These are phyloP conservation scores for Ophion ventricosus DNA, from an alignment of 2,888 invertebrate genomes.

Conservation along the genomic window DNA sequence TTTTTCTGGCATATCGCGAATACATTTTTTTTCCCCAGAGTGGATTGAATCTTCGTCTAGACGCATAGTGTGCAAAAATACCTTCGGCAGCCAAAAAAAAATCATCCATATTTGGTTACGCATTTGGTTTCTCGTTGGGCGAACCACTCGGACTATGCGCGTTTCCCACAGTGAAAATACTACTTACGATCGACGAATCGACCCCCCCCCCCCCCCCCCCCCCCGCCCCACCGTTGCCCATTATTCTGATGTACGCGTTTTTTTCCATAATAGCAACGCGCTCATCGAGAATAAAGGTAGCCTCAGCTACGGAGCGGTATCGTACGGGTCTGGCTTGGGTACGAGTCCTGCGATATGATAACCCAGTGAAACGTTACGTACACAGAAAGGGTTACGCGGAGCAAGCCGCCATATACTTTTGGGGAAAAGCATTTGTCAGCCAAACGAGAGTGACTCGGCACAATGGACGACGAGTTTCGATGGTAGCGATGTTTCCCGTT, in stretches of 20 bases:
- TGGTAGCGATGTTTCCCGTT: slow-evolving; percentile 52
- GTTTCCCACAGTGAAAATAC: slow-evolving; percentile 43
- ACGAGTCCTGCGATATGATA: slow-evolving; percentile 41
- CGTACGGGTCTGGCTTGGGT: slow-evolving; percentile 35
- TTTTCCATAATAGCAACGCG: slow-evolving; percentile 55
- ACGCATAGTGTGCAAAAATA: background rate
- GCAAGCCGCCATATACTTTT: slow-evolving; percentile 10
- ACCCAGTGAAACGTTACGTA: slow-evolving; percentile 41
- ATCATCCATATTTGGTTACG: background rate
- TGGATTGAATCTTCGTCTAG: background rate
- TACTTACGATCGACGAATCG: slow-evolving; percentile 54
- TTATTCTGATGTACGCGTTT: slow-evolving; percentile 59
- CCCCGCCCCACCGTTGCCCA: too few species aligned
- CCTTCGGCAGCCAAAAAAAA: background rate
- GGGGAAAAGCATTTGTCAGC: slow-evolving; percentile 70
- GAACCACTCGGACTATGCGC: slow-evolving; percentile 43
- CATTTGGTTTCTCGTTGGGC: slow-evolving; percentile 29
- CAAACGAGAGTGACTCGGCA: slow-evolving; percentile 66
- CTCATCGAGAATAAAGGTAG: slow-evolving; percentile 61
- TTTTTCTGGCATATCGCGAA: background rate
- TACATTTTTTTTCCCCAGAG: background rate
- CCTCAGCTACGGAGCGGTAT: slow-evolving; percentile 47
- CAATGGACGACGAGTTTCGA: slow-evolving; percentile 59
- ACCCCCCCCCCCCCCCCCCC: background rate
- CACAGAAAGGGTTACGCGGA: slow-evolving; percentile 17